These are phyloP conservation scores for Hylaeus volcanicus DNA, from an alignment of 1,140 invertebrate genomes.

Conservation along the genomic window DNA sequence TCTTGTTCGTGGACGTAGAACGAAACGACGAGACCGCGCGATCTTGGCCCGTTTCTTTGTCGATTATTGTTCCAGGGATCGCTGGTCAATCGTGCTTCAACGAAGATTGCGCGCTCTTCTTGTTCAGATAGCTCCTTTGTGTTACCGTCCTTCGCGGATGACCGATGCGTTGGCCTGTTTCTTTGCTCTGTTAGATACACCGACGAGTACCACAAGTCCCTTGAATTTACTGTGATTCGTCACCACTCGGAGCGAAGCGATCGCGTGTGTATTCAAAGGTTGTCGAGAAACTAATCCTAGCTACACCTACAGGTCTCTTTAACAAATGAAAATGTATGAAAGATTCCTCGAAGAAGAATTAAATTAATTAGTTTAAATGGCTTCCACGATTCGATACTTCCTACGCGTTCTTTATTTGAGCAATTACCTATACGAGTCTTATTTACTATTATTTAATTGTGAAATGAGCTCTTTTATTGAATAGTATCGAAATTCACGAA, in stretches of 20 bases:
- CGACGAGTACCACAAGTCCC: conserved; percentile 3
- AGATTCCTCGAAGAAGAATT: no score
- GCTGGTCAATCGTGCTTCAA: conserved; percentile 24
- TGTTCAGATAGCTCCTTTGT: conserved; percentile 32
- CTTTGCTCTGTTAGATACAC: conserved; percentile 3
- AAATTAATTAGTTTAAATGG: no score
- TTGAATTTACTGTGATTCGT: conserved; percentile 27
- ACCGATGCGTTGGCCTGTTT: conserved; percentile 15
- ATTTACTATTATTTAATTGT: no score
- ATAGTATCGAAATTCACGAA: no score
- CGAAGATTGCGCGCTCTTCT: conserved; percentile 25
- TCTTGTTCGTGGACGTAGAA: neutral
- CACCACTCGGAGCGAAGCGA: neutral
- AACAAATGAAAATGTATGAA: no score
- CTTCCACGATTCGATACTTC: no score
- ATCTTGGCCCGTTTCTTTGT: neutral
- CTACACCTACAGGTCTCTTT: no score
- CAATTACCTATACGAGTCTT: no score
- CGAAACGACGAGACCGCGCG: neutral
- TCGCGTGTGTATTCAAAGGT: no score
- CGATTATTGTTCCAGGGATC: conserved; percentile 29
- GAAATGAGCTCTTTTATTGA: no score
- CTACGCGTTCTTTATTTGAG: no score
- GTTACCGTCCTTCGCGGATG: conserved; percentile 23
- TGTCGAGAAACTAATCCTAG: no score